Conservation (phyloP, 2,113 vertebrate species). For the Turdus rufiventris region DNA sequence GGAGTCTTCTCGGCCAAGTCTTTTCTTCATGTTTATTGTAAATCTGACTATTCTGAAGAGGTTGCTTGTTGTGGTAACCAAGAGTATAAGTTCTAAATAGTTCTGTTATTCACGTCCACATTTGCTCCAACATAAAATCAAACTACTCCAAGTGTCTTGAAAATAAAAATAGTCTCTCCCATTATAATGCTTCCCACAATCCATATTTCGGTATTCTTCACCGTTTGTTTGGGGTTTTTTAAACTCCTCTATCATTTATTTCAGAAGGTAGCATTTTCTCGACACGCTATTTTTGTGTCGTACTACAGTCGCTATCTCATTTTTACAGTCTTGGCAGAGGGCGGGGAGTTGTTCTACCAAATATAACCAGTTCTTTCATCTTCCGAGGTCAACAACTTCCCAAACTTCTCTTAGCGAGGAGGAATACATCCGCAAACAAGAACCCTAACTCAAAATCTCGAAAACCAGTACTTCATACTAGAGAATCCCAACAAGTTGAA, state of each 20-base stretch:
- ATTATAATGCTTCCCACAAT: neutral
- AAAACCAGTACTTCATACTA: neutral
- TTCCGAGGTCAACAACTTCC: slow-evolving; percentile 57
- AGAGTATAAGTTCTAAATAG: neutral
- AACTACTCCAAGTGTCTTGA: neutral
- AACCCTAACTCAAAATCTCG: neutral
- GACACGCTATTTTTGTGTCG: neutral
- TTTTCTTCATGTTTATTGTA: neutral
- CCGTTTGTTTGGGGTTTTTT: neutral
- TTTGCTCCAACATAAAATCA: neutral
- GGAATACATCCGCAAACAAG: neutral
- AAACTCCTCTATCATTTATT: neutral
- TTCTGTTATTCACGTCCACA: neutral
- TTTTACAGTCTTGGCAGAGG: slow-evolving; percentile 44
- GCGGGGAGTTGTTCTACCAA: slow-evolving; percentile 29
- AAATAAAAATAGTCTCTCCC: neutral
- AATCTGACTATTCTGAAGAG: neutral
- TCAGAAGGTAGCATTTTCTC: neutral
- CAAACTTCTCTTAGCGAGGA: neutral
- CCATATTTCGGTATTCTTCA: neutral
- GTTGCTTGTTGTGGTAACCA: neutral
- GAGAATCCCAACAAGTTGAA: neutral
- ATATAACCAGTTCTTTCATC: slow-evolving; percentile 42
- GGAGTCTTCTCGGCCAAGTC: neutral
- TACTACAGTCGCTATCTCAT: slow-evolving; percentile 35